Conservation (phyloP, 2,888 invertebrate species). For the Scaeva pyrastri region DNA sequence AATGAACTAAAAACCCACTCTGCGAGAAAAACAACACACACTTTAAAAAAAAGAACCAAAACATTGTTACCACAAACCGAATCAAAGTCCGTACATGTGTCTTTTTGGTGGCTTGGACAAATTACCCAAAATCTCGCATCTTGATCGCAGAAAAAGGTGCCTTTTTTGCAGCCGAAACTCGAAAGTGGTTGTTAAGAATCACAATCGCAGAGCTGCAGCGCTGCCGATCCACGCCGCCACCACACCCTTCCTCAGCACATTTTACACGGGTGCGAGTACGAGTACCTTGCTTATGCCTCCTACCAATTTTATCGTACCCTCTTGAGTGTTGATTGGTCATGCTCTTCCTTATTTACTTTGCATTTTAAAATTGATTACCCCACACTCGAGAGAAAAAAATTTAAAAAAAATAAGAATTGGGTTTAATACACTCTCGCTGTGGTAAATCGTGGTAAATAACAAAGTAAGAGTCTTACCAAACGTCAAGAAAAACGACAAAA, state of each 20-base stretch:
- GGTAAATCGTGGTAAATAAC: conserved; percentile 51
- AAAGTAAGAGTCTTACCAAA: conserved; percentile 44
- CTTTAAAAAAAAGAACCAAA: neutral
- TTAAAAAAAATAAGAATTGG: conserved; percentile 11
- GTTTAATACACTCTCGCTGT: conserved; percentile 69
- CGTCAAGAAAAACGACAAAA: conserved; percentile 32
- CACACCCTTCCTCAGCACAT: neutral
- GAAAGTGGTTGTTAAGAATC: conserved; percentile 31
- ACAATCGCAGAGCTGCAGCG: conserved; percentile 10
- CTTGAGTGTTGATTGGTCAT: conserved; percentile 36
- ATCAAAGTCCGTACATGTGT: conserved; percentile 61
- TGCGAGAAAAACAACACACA: conserved; percentile 31
- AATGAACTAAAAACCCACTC: conserved; percentile 54
- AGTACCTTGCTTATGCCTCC: neutral
- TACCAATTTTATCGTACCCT: neutral
- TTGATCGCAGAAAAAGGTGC: neutral
- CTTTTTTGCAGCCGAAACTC: conserved; percentile 32
- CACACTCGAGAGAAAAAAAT: neutral
- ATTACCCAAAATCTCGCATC: conserved; percentile 42
- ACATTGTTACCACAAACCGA: conserved; percentile 47
- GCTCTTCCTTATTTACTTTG: conserved; percentile 73
- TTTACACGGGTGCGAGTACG: neutral
- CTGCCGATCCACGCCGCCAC: neutral
- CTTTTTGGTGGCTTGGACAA: conserved; percentile 23
- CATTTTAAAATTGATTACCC: conserved; percentile 67